Base-by-base conservation (phyloP, 2,888 invertebrate species). In the Mesodorylaimus sp. region DNA sequence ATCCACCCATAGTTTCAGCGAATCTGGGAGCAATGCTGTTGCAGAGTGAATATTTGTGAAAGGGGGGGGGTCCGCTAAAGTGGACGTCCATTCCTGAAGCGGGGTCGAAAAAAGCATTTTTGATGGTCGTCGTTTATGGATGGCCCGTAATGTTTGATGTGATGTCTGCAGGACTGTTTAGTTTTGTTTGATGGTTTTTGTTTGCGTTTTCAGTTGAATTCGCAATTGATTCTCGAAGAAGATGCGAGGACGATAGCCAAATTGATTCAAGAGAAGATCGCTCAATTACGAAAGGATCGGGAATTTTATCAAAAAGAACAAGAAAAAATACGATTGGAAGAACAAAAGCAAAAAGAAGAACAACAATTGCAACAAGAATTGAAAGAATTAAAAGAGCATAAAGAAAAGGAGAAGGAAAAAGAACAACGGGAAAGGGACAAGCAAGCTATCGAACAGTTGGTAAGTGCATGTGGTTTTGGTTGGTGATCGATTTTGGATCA, bases 161-260 rank as follows among this genome's bases (percentile, higher is more conserved):
- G n/a, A n/a, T n/a, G n/a, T n/a, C n/a, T n/a, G n/a, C n/a, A n/a
- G n/a, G n/a, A n/a, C n/a, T n/a, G n/a, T n/a, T n/a, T n/a, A n/a
- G n/a, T n/a, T n/a, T n/a, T n/a, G n/a, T 16, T 10, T 10, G 37
- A 16, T 36, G 43, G 21, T 42, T 52, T 3, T 10, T 29, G 37
- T 29, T 36, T 25, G 27, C 13, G 41, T 49, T 53, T 63, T 10
- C 56, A 75, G 77, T 83, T 84, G 36, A 86, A 86, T 65, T 83
- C 86, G 25, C 87, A 88, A 36, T 81, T 89, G 64, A 85, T 93
- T 61, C 82, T 84, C 65, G 91, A 93, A 64, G 93, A 91, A 66
- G 95, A 95, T 68, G 81, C 84, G 0, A 77, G 85, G 61, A 81
- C 83, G 53, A 89, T 93, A 13, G 80, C 81, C 53, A 86, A 87